Evolutionary conservation across 1,140 invertebrate genomes (phyloP), one percentile per base, ranked within the genome.

Genomic region (Drosophila bocki): DNA sequence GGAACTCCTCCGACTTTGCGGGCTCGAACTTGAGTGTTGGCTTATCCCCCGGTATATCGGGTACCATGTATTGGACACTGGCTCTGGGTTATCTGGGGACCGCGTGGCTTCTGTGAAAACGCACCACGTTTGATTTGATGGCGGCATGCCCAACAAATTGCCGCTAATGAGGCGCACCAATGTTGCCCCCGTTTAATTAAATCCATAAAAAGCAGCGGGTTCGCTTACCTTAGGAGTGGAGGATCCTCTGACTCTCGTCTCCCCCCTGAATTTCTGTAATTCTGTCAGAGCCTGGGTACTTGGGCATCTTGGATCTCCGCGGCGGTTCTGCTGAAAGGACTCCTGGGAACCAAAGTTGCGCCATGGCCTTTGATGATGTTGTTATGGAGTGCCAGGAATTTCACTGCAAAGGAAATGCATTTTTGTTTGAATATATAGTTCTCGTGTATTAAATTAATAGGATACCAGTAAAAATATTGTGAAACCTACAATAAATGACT

Each of bases 81-180:
- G 19, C 45, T 44, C 26, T 48, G 75, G 75, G 48, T 69, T 69
- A 78, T 54, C 75, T 77, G 64, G 75, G 81, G 57, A 76, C 63
- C 63, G 75, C 19, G 50, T 53, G 63, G 60, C 74, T 79, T 83
- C 80, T 69, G 47, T 76, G 75, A 71, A 77, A 80, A 78, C 15
- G 63, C 80, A 45, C 22, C 53, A 11, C 57, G 54, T 87, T 88
- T 78, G 80, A 72, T 70, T 70, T 78, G 76, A 70, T 37, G 65
- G 67, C 85, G 75, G 84, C 84, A 75, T 80, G 84, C 50, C 71
- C 77, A 87, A 85, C 84, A 88, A 87, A 87, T 88, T 88, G 85
- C 81, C 74, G 78, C 84, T 88, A 88, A 88, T 85, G 75, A 85
- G 84, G 47, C 75, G 54, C 80, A 80, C 78, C 64, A 83, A 81